Base-by-base conservation (phyloP, 2,888 invertebrate species). In the Microctonus hyperodae region DNA sequence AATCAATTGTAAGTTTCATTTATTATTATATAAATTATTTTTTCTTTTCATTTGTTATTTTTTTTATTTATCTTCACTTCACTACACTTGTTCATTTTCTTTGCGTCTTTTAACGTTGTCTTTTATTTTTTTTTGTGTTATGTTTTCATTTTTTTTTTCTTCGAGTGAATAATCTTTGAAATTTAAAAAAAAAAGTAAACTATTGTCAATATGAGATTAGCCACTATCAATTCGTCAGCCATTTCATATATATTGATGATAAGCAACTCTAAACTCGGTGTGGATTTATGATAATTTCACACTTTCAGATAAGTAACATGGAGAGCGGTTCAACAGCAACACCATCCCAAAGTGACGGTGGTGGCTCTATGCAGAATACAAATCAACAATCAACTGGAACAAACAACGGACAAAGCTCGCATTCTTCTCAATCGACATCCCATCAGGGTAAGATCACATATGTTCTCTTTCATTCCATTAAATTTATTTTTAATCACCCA, bases 261-360 rank as follows among this genome's bases (percentile, higher is more conserved):
- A 44, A 44, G 44, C 44, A 44, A 44, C 16, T 44, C 44, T 44
- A 44, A 44, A 44, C 44, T 44, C 20, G 31, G 31, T 20, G 33
- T 33, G 28, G 22, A 62, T 51, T 63, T 28, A 37, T 44, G n/a
- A 23, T 51, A 60, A 53, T 50, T 28, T 68, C 63, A 59, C 37
- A n/a, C 1, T 62, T 62, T 9, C 40, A 82, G 82, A 82, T 82
- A 80, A 82, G 82, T 67, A 82, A 81, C 65, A 82, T 82, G 81
- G 82, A 82, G 65, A 82, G 78, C 60, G 81, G 78, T 74, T 76
- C 81, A 13, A 73, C 81, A 13, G 74, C 79, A 56, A 80, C 81
- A 33, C 78, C 81, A 13, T 80, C 78, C 13, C 81, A 81, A 68
- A 80, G 76, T 65, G 81, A 82, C 63, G 44, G 37, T 37, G 37